These are phyloP conservation scores for Percopsis transmontana DNA, from an alignment of 2,113 vertebrate genomes.

Conservation along the genomic window DNA sequence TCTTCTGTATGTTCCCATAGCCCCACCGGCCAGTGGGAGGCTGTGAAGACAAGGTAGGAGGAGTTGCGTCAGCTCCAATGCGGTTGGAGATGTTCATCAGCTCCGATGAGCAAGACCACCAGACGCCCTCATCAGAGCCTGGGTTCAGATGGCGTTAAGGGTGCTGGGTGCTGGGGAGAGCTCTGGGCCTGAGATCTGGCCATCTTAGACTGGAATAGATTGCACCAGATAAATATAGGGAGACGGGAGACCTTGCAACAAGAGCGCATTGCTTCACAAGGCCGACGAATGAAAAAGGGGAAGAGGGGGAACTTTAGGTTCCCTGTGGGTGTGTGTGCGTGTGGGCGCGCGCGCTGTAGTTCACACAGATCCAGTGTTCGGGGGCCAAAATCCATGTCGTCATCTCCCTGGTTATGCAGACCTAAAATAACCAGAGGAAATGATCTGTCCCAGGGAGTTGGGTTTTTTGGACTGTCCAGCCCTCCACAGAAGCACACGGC, in stretches of 20 bases:
- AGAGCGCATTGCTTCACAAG: constrained; percentile 47
- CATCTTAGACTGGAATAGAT: constrained; percentile 47
- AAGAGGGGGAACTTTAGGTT: constrained; percentile 5
- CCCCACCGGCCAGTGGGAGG: constrained; percentile 14
- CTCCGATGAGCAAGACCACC: constrained; percentile 38
- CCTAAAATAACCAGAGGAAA: constrained; percentile 72
- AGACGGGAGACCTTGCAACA: constrained; percentile 35
- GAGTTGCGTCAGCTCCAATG: constrained; percentile 34
- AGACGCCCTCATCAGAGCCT: constrained; percentile 48
- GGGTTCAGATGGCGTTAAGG: constrained; percentile 39
- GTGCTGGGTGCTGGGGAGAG: constrained; percentile 12
- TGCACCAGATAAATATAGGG: constrained; percentile 61
- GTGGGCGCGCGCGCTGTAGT: constrained; percentile 23
- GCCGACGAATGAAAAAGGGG: constrained; percentile 25
- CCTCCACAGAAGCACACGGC: constrained; percentile 30
- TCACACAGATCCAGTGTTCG: constrained; percentile 63
- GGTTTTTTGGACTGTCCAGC: constrained; percentile 30
- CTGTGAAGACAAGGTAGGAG: constrained; percentile 27
- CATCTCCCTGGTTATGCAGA: constrained; percentile 41
- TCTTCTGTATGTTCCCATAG: constrained; percentile 7
- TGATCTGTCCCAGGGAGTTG: constrained; percentile 49
- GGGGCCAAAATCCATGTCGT: constrained; percentile 46
- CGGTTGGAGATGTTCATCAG: constrained; percentile 52
- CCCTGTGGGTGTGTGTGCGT: constrained; percentile 18
- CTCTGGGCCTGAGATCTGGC: constrained; percentile 34